These are phyloP conservation scores for Exaiptasia diaphana DNA, from an alignment of 64 coral and sea anemone species.

Conservation along the genomic window DNA sequence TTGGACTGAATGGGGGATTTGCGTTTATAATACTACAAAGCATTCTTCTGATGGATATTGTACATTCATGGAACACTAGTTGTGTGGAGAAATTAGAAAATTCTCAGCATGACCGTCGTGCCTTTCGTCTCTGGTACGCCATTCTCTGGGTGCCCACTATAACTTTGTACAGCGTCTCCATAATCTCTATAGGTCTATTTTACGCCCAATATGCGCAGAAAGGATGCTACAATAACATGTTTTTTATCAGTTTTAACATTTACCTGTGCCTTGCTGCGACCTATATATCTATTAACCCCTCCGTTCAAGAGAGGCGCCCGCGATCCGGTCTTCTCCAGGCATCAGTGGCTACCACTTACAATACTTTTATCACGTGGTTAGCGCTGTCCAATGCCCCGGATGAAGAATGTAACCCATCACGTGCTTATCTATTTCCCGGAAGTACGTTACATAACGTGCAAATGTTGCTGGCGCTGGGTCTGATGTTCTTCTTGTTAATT, in stretches of 20 bases:
- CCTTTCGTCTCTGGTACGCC: slow-evolving; percentile 50
- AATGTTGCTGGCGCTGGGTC: slow-evolving; percentile 59
- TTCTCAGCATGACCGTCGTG: slow-evolving; percentile 18
- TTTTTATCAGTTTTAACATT: slow-evolving; percentile 90
- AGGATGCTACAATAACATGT: slow-evolving; percentile 86
- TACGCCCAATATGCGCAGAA: slow-evolving; percentile 52
- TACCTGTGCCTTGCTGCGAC: slow-evolving; percentile 83
- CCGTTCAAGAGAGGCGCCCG: slow-evolving; percentile 73
- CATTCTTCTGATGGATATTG: slow-evolving; percentile 77
- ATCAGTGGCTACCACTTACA: slow-evolving; percentile 84
- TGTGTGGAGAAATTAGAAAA: slow-evolving; percentile 69
- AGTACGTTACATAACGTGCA: slow-evolving; percentile 76
- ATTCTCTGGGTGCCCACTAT: slow-evolving; percentile 78
- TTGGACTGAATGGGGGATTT: slow-evolving; percentile 87
- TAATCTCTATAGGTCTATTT: slow-evolving; percentile 63
- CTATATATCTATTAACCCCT: slow-evolving; percentile 80
- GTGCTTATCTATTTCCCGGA: slow-evolving; percentile 74
- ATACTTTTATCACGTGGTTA: slow-evolving; percentile 88
- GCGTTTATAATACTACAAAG: slow-evolving; percentile 90
- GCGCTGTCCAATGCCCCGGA: slow-evolving; percentile 87
- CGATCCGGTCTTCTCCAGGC: slow-evolving; percentile 85
- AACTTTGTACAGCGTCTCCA: slow-evolving; percentile 73
- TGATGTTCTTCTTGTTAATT: slow-evolving; percentile 88
- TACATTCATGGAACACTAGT: slow-evolving; percentile 65
- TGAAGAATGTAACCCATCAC: slow-evolving; percentile 74